Evolutionary conservation across 2,797 vertebrate species (phyloP).

Genomic region (Microchirus variegatus): DNA sequence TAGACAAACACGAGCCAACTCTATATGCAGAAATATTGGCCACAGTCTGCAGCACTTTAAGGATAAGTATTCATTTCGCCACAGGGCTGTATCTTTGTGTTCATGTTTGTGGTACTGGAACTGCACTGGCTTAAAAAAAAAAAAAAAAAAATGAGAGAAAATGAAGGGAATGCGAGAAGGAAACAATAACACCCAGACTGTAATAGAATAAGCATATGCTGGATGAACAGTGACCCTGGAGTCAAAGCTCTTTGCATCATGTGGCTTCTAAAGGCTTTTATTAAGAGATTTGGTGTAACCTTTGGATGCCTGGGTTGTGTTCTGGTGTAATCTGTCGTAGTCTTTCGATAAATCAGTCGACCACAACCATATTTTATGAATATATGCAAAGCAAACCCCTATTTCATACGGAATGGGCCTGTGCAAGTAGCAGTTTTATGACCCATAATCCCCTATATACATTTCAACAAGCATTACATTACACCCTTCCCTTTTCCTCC

Average conservation of each 20-base stretch:
- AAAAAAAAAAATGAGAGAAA: not conserved
- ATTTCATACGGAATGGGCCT: not conserved
- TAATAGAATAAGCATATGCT: constrained; percentile 35
- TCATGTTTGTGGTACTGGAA: not conserved
- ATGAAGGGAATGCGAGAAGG: not conserved
- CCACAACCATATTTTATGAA: not conserved
- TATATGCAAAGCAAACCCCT: constrained; percentile 3
- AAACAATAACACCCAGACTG: constrained; percentile 20
- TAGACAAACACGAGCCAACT: constrained; percentile 9
- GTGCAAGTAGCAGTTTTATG: not conserved
- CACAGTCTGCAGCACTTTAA: constrained; percentile 1
- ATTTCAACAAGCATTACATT: not conserved
- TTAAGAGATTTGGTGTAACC: constrained; percentile 32
- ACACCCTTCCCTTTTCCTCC: not conserved
- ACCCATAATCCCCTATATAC: not conserved
- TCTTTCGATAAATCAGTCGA: constrained; percentile 5
- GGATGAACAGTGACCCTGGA: constrained; percentile 5
- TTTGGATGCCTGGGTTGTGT: constrained; percentile 12
- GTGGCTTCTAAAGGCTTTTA: constrained; percentile 30
- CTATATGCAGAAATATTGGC: not conserved
- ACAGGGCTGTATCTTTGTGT: not conserved
- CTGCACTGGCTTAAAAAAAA: not conserved
- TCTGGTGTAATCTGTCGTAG: not conserved
- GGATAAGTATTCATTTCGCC: not conserved
- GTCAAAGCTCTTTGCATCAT: constrained; percentile 18